Conservation (phyloP, 2,888 invertebrate genomes). For the Cepaea hortensis region DNA sequence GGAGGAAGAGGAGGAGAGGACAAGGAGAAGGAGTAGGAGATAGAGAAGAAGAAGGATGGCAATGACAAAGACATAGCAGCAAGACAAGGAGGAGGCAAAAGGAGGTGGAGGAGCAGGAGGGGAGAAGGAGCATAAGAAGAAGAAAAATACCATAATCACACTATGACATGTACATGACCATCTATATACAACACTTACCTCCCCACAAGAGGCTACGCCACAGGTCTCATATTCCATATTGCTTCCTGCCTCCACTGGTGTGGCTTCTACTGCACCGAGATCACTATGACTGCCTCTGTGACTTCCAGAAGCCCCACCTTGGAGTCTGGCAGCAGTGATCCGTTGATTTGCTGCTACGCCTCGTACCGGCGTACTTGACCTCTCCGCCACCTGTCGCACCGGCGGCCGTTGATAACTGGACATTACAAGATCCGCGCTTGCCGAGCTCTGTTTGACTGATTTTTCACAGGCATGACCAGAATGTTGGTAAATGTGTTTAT, state of each 20-base stretch:
- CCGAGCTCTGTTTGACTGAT: neutral
- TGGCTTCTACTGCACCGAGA: neutral
- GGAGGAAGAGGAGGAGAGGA: too few relatives aligned
- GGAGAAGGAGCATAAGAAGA: too few relatives aligned
- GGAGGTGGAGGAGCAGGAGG: too few relatives aligned
- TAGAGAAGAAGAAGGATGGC: too few relatives aligned
- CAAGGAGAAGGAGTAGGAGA: too few relatives aligned
- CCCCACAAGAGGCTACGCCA: neutral
- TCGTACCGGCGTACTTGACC: slow-evolving; percentile 38
- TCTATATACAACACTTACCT: neutral
- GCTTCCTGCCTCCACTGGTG: neutral
- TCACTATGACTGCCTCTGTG: slow-evolving; percentile 12
- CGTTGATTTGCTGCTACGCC: neutral
- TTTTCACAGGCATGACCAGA: neutral
- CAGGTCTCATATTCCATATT: neutral
- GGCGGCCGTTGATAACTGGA: slow-evolving; percentile 20
- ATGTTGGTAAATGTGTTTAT: neutral
- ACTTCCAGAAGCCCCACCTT: neutral
- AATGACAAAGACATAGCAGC: too few relatives aligned
- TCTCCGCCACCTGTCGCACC: slow-evolving; percentile 17
- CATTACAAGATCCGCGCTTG: slow-evolving; percentile 20
- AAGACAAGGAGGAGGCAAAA: too few relatives aligned
- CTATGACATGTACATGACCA: too few relatives aligned
- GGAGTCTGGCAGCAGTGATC: slow-evolving; percentile 7
- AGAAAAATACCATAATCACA: too few relatives aligned